A percentile compares a stretch with the other conserved stretches of the same genome.
These are phyloP conservation scores for Meghimatium bilineatum DNA, from an alignment of 2,888 invertebrate genomes.

Conservation along the genomic window DNA sequence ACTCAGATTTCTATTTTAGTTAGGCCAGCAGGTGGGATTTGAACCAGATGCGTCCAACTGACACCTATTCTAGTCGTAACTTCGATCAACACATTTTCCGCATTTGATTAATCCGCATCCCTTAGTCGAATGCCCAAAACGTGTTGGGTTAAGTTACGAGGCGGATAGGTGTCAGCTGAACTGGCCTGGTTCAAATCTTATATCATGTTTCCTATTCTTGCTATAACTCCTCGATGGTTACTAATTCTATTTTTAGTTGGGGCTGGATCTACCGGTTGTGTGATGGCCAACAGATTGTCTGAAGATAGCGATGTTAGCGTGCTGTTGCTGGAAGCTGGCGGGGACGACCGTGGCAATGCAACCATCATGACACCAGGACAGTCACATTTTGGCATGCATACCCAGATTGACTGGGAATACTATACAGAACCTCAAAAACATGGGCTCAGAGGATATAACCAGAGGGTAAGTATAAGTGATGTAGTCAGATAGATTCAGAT, in stretches of 20 bases:
- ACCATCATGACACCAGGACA: slow-evolving; percentile 78
- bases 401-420: slow-evolving; percentile 53
- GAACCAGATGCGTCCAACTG: too few relatives aligned
- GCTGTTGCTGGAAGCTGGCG: slow-evolving; percentile 78
- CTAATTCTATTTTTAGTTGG: slow-evolving; percentile 62
- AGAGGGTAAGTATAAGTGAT: slow-evolving; percentile 31
- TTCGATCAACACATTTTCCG: too few relatives aligned
- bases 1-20: too few relatives aligned
- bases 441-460: slow-evolving; percentile 43
- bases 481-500: too few relatives aligned
- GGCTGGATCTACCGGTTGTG: slow-evolving; percentile 79
- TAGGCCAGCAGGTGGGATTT: too few relatives aligned
- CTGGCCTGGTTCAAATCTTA: too few relatives aligned
- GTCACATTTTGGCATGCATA: slow-evolving; percentile 72
- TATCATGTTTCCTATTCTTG: neutral
- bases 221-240: too few relatives aligned
- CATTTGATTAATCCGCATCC: neutral
- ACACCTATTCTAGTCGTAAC: too few relatives aligned
- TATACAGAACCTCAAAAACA: slow-evolving; percentile 52
- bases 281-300: slow-evolving; percentile 77
- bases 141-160: too few relatives aligned
- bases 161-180: too few relatives aligned
- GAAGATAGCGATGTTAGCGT: slow-evolving; percentile 70
- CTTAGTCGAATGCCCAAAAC: too few relatives aligned
- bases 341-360: slow-evolving; percentile 74